Evolutionary conservation across 1,140 invertebrate genomes (phyloP).

Genomic region (Cepaea nemoralis): DNA sequence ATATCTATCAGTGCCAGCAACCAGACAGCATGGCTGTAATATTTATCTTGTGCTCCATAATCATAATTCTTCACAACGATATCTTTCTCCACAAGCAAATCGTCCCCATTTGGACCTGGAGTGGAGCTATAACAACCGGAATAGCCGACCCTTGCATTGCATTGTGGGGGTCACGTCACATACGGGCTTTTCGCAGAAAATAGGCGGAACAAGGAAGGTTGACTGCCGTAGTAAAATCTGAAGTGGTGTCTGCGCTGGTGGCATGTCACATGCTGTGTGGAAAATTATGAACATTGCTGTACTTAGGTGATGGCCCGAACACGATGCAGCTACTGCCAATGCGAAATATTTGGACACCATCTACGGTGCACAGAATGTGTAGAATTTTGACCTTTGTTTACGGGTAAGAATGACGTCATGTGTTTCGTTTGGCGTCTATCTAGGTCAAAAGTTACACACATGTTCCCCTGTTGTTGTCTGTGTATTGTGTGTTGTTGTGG

Average conservation of each 20-base stretch:
- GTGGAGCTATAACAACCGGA: too few relatives aligned
- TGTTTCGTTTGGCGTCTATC: neutral
- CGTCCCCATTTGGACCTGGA: too few relatives aligned
- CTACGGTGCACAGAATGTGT: conserved; percentile 89
- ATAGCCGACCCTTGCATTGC: too few relatives aligned
- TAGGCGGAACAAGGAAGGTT: neutral
- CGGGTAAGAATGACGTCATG: conserved; percentile 80
- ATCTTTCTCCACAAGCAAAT: too few relatives aligned
- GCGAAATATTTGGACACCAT: conserved; percentile 86
- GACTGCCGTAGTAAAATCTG: neutral
- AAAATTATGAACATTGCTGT: conserved; percentile 8
- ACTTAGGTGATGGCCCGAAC: conserved; percentile 79
- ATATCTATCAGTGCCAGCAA: too few relatives aligned
- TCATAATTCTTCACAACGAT: too few relatives aligned
- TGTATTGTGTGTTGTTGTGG: neutral
- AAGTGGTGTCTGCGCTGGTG: neutral
- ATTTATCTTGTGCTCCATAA: too few relatives aligned
- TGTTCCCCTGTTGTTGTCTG: neutral
- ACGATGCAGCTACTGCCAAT: conserved; percentile 91
- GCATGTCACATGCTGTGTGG: neutral
- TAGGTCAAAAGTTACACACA: neutral
- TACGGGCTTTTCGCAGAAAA: neutral
- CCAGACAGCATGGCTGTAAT: too few relatives aligned
- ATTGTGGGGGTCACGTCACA: neutral
- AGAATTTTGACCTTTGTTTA: conserved; percentile 84